Base-by-base conservation (phyloP, 92 coral and sea anemone genomes). In the Siderastrea siderea region DNA sequence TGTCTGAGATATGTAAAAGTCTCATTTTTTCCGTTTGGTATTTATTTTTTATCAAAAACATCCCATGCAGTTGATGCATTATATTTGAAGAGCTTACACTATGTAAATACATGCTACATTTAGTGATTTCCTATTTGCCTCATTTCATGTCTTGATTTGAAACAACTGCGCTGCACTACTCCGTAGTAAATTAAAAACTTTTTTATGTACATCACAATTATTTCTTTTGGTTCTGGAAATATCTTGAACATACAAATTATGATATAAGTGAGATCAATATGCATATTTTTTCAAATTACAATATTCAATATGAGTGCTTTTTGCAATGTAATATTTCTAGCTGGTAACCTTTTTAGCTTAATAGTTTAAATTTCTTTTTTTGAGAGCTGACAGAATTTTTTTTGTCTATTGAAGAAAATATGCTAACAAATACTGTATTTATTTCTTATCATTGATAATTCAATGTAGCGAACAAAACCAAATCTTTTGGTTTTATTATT, bases 41-140 rank as follows among this genome's bases (percentile, higher is more conserved):
- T 26, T 65, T 50, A 45, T 81, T 81, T 50, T 57, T 53, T n/a
- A 44, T 49, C 64, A 9, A 79, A 65, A 65, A 79, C 84, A 79
- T 64, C 53, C 86, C 49, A 10, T n/a, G 2, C 57, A n/a, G 50
- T 64, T 11, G 50, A 51, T 50, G 17, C 19, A 80, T 65, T 70
- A 13, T 26, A 68, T 70, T 82, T 82, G 47, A 58, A 70, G 59
- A 82, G 61, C 78, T 62, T 82, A 59, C 43, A 57, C 17, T 69
- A 12, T 54, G 78, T 70, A 55, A 82, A 82, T 57, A 82, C 8
- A 50, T 45, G 64, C 16, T 51, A 80, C 59, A 68, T 81, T 81
- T 53, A 16, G 43, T 70, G 76, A 55, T 57, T 67, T 57, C 9
- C n/a, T 57, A 57, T 81, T 81, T 69, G 68, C 57, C 3, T 57